Percentiles rank a stretch among this genome's conserved stretches.
Evolutionary conservation across 2,113 vertebrate species (phyloP).

Genomic region (Pseudorasbora parva): DNA sequence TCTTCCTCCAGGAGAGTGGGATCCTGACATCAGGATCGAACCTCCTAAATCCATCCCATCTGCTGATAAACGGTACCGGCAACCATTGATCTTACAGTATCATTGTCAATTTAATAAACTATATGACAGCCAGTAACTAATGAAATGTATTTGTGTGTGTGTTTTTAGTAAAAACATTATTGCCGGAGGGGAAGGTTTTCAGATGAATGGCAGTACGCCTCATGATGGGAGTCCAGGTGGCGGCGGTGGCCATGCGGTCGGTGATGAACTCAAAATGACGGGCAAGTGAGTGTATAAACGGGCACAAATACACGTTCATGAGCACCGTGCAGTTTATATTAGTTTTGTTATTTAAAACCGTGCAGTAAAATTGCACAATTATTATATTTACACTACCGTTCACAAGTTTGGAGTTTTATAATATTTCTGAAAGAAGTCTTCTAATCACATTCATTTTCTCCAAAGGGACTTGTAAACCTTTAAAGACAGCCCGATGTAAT

Average conservation of each 20-base stretch:
- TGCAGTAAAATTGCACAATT: not conserved
- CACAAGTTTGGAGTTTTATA: no score
- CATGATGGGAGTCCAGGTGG: conserved; percentile 83
- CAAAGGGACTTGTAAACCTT: no score
- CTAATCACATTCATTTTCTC: no score
- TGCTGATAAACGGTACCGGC: conserved; percentile 90
- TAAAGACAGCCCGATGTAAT: no score
- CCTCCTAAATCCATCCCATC: conserved; percentile 96
- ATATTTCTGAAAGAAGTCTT: no score
- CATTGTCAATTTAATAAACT: not conserved
- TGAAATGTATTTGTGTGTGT: not conserved
- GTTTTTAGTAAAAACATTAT: conserved; percentile 90
- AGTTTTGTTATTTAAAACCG: not conserved
- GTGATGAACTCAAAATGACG: conserved; percentile 88
- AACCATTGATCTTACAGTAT: not conserved
- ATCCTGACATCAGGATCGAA: conserved; percentile 96
- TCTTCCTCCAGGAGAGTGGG: conserved; percentile 97
- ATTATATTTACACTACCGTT: no score
- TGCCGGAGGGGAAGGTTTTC: conserved; percentile 80
- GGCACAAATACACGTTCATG: not conserved
- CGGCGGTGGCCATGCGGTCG: conserved; percentile 87
- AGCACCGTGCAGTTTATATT: not conserved
- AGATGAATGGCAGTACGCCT: conserved; percentile 91
- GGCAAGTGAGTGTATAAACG: conserved; percentile 77
- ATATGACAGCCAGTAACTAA: no score